Base-by-base conservation (phyloP, 1,140 invertebrate species). In the Hycleus phaleratus region DNA sequence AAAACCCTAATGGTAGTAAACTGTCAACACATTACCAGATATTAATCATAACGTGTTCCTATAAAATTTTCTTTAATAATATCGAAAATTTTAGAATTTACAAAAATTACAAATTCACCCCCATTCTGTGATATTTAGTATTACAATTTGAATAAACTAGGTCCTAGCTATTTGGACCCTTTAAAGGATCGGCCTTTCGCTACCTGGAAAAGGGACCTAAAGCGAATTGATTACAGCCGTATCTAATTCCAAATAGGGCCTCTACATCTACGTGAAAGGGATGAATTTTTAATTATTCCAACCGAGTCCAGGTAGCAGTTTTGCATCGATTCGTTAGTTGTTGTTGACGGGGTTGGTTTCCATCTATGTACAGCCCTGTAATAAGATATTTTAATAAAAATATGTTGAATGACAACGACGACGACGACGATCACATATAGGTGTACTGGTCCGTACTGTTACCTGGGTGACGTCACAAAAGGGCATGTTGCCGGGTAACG, bases 1-100 rank as follows among this genome's bases (percentile, higher is more conserved):
- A 68, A 69, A 69, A 56, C 70, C 68, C 68, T 72, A 72, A 70
- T 72, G 70, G 67, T 69, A 67, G 68, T 71, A 62, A 69, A 66
- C 67, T 72, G 70, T 72, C 70, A 72, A 72, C 70, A 72, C 70
- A 72, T 72, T 67, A 61, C 70, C 32, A 55, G 70, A 72, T 72
- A 72, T 72, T 69, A 72, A 72, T 72, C 70, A 72, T 70, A 69
- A 72, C 61, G 60, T 58, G 59, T 38, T 39, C 48, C 12, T 45
- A 38, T 18, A 45, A 49, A 51, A 32, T 24, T 6, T 51, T 9
- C 11, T 5, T 43, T 2, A 44, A 18, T 43, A 43, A 38, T 49
- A 38, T 40, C 26, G 11, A 49, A 49, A 38, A 49, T 49, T 7
- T 5, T 38, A 10, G 32, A 49, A 49, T 24, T 49, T 32, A 0